phyloP scores from a whole-genome alignment of 1,140 invertebrate species.

The Drosophila mayri region DNA sequence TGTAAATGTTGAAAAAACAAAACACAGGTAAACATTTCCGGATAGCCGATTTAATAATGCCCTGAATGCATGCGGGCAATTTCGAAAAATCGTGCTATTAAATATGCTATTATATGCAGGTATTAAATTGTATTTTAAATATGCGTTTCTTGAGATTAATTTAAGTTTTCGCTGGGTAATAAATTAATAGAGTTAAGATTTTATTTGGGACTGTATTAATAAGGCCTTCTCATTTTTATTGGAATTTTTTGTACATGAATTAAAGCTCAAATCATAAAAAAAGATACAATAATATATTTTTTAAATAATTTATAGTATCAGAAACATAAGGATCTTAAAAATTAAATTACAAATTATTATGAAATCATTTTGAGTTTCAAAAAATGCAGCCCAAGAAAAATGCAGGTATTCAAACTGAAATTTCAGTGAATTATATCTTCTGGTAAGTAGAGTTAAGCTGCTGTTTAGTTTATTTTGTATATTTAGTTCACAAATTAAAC shows the following conservation, averaged over 20 bases:
- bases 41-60: slow-evolving; percentile 21
- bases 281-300: no score
- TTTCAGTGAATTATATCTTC: neutral
- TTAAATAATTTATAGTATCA: neutral
- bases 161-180: no score
- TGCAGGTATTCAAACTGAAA: neutral
- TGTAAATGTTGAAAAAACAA: slow-evolving; percentile 23
- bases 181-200: neutral
- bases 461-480: neutral
- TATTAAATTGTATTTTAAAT: neutral
- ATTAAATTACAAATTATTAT: neutral
- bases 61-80: slow-evolving; percentile 4
- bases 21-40: slow-evolving; percentile 20
- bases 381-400: no score
- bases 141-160: neutral
- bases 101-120: slow-evolving; percentile 10
- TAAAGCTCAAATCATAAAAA: neutral
- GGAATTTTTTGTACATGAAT: neutral
- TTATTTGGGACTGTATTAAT: no score
- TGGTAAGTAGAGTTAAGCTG: no score
- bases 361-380: neutral
- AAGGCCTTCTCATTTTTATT: no score
- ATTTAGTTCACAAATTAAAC: neutral
- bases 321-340: neutral
- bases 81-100: slow-evolving; percentile 4